Evolutionary conservation across 2,113 vertebrate species (phyloP).

Genomic region (Patagioenas fasciata): DNA sequence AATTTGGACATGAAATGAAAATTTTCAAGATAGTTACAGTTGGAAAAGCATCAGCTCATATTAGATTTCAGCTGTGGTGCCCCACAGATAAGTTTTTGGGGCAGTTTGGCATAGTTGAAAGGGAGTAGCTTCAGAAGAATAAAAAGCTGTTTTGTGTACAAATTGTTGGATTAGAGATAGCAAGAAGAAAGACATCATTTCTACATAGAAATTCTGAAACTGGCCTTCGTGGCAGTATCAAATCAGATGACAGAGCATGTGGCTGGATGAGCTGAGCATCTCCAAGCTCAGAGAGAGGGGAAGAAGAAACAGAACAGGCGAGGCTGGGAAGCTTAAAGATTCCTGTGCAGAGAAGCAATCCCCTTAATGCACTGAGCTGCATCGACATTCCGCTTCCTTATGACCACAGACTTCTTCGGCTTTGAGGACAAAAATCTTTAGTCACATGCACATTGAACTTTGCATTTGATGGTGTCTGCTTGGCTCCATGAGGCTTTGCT

Average conservation of each 20-base stretch:
- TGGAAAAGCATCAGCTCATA: background rate
- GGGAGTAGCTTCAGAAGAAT: background rate
- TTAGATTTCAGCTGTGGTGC: background rate
- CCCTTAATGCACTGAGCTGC: background rate
- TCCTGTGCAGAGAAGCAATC: background rate
- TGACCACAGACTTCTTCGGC: rapidly evolving
- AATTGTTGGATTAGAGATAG: conserved; percentile 36
- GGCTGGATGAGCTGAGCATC: background rate
- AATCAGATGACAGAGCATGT: rapidly evolving
- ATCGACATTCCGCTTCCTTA: rapidly evolving
- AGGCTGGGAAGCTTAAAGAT: background rate
- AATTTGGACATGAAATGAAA: conserved; percentile 84
- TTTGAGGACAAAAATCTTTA: background rate
- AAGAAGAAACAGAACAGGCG: background rate
- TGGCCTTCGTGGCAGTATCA: background rate
- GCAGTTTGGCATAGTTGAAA: conserved; percentile 8
- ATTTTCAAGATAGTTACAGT: conserved; percentile 66
- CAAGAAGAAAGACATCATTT: conserved; percentile 27
- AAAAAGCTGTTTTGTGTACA: conserved; percentile 14
- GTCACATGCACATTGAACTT: background rate
- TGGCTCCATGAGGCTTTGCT: background rate
- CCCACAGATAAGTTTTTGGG: conserved; percentile 13
- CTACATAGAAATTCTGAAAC: background rate
- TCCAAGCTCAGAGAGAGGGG: background rate
- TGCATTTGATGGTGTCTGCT: rapidly evolving